Percentiles rank a stretch among this genome's conserved stretches.
Evolutionary conservation across 2,888 invertebrate species (phyloP).

Genomic region (Lepidochrysops patricia): DNA sequence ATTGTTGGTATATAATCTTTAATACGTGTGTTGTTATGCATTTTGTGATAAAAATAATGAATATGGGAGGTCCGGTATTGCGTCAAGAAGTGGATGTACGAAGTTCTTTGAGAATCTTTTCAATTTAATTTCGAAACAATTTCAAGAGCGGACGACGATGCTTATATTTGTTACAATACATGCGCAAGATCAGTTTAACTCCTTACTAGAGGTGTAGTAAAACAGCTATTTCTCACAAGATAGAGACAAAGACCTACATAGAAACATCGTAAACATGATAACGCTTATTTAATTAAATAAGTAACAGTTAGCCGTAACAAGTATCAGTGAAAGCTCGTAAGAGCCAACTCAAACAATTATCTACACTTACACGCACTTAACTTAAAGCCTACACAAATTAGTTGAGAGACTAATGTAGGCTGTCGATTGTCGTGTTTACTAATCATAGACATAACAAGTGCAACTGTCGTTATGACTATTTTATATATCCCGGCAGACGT

Average conservation of each 20-base stretch:
- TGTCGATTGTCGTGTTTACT: too few relatives aligned
- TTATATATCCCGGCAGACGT: too few relatives aligned
- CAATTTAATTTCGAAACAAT: too few relatives aligned
- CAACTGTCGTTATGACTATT: too few relatives aligned
- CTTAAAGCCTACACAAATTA: constrained; percentile 44
- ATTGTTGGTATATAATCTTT: constrained; percentile 60
- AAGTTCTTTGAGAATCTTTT: neutral
- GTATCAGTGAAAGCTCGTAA: constrained; percentile 33
- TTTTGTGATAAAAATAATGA: constrained; percentile 31
- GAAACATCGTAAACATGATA: constrained; percentile 1
- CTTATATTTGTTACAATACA: too few relatives aligned
- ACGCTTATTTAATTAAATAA: constrained; percentile 43
- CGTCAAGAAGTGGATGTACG: neutral
- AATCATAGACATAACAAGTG: too few relatives aligned
- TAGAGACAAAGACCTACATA: neutral
- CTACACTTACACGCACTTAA: constrained; percentile 55
- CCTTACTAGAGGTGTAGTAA: too few relatives aligned
- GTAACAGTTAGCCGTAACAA: constrained; percentile 33
- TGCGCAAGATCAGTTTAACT: too few relatives aligned
- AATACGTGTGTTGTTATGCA: constrained; percentile 47
- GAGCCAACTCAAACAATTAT: constrained; percentile 42
- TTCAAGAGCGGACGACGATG: too few relatives aligned
- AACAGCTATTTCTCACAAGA: neutral
- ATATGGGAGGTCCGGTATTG: constrained; percentile 47
- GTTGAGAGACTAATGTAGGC: too few relatives aligned